These are phyloP conservation scores for Cinclus cinclus DNA, from an alignment of 2,113 vertebrate species.

Conservation along the genomic window DNA sequence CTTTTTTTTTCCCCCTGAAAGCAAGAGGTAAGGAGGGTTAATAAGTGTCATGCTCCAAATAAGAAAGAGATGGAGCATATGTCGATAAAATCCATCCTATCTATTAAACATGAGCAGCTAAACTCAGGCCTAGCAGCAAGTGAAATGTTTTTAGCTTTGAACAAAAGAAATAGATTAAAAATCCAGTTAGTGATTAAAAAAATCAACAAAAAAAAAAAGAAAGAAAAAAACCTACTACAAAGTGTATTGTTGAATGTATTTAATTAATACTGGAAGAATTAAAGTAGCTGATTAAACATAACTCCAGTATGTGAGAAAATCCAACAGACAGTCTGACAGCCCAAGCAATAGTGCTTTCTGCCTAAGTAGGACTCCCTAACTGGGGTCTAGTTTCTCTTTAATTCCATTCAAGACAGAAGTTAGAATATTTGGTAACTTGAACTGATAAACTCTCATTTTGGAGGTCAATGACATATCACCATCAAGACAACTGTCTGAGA, in stretches of 20 bases:
- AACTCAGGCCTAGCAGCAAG: neutral
- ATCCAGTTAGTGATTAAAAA: neutral
- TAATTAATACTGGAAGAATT: neutral
- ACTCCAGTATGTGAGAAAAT: slow-evolving; percentile 6
- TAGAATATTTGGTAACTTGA: slow-evolving; percentile 15
- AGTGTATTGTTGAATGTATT: neutral
- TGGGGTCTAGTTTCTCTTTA: neutral
- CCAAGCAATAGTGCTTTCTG: slow-evolving; percentile 6
- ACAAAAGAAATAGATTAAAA: neutral
- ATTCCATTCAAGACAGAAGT: slow-evolving; percentile 9
- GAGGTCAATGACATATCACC: neutral
- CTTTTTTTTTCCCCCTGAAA: neutral
- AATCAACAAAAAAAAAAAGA: neutral
- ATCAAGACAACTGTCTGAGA: slow-evolving; percentile 7
- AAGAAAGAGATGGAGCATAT: neutral
- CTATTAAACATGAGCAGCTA: neutral
- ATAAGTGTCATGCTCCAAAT: neutral
- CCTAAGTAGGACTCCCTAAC: neutral
- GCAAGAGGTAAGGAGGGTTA: neutral
- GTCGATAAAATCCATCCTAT: neutral
- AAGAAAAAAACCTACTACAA: neutral
- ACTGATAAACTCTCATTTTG: neutral
- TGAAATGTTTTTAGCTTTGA: neutral
- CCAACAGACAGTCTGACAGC: neutral
- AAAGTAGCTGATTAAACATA: neutral